Percentiles rank a stretch among this genome's conserved stretches.
phyloP scores from a whole-genome alignment of 2,888 invertebrate genomes.

The Eristalinus sepulchralis region DNA sequence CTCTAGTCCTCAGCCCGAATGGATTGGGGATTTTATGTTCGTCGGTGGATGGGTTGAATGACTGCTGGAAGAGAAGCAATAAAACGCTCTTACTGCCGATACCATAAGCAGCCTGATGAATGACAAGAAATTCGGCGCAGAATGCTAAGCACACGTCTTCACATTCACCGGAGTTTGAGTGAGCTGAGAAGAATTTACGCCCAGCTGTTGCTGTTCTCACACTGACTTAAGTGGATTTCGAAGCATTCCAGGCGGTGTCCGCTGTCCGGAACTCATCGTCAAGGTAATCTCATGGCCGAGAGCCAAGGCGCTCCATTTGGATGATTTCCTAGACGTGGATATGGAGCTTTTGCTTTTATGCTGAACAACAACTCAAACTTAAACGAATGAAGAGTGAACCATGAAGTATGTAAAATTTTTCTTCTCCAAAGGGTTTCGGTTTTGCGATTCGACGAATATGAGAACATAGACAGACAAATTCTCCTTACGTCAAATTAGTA shows the following conservation, averaged over 20 bases:
- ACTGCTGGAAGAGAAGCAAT: conserved; percentile 6
- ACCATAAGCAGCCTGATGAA: not conserved
- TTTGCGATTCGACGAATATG: too few relatives aligned
- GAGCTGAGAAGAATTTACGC: not conserved
- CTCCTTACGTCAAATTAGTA: too few relatives aligned
- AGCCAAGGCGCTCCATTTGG: not conserved
- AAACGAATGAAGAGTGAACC: too few relatives aligned
- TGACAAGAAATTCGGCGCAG: conserved; percentile 16
- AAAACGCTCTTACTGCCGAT: conserved; percentile 28
- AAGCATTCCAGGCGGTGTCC: conserved; percentile 4
- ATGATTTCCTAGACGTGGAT: too few relatives aligned
- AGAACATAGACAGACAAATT: too few relatives aligned
- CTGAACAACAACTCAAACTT: too few relatives aligned
- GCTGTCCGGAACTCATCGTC: conserved; percentile 2
- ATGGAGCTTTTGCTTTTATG: too few relatives aligned
- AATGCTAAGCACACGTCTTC: conserved; percentile 20
- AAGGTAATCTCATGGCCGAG: not conserved
- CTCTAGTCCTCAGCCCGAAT: not conserved
- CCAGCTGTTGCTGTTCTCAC: conserved; percentile 49
- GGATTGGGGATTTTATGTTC: not conserved
- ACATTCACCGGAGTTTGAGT: conserved; percentile 6
- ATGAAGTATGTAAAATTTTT: too few relatives aligned
- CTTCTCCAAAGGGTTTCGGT: too few relatives aligned
- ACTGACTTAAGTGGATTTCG: conserved; percentile 21
- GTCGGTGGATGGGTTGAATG: not conserved